Evolutionary conservation across 2,888 invertebrate species (phyloP).

Genomic region (Listrodromus nycthemerus): DNA sequence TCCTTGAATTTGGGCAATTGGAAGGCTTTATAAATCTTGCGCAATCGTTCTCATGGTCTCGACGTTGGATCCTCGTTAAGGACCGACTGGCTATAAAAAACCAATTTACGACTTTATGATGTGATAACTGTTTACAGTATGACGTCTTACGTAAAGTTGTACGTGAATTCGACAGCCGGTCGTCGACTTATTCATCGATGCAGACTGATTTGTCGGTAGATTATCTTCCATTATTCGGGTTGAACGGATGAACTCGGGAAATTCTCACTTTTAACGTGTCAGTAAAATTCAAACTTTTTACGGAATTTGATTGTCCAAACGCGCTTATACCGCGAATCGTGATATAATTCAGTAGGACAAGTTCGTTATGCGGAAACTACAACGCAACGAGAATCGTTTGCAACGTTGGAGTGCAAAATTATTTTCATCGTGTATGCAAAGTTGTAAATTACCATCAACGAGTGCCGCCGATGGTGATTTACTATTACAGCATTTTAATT

Average conservation of each 20-base stretch:
- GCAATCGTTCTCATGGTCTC: constrained; percentile 20
- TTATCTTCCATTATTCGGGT: not conserved
- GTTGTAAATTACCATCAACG: too few species aligned
- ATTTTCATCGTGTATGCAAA: too few species aligned
- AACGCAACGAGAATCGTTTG: not conserved
- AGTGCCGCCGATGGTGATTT: too few species aligned
- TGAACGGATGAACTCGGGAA: not conserved
- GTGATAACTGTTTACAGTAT: constrained; percentile 37
- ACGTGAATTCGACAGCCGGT: not conserved
- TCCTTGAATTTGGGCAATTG: constrained; percentile 28
- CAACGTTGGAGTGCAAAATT: not conserved
- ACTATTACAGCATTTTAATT: too few species aligned
- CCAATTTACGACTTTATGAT: constrained; percentile 51
- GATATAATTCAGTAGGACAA: not conserved
- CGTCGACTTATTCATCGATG: not conserved
- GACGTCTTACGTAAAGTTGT: not conserved
- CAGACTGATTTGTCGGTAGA: not conserved
- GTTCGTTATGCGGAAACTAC: not conserved
- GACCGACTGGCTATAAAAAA: constrained; percentile 46
- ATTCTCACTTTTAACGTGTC: not conserved
- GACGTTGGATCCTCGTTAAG: constrained; percentile 24
- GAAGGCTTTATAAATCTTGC: constrained; percentile 38
- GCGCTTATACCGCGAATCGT: not conserved
- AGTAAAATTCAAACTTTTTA: not conserved
- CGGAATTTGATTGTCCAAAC: not conserved